Evolutionary conservation across 2,888 invertebrate genomes (phyloP).

Genomic region (Hypomecis punctinalis): DNA sequence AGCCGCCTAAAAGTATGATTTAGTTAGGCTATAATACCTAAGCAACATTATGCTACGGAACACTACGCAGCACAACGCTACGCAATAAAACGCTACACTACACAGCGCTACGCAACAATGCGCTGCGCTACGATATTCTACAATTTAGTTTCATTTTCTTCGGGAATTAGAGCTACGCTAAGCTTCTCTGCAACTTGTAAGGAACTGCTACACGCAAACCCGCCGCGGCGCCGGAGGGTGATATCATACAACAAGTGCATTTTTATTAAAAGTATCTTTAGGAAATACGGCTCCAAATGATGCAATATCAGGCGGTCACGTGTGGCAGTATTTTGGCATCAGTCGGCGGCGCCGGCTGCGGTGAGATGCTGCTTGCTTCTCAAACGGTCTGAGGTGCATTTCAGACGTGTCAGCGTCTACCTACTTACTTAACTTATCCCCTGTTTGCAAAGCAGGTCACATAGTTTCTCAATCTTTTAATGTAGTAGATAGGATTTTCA

Average conservation of each 20-base stretch:
- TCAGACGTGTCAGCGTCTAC: constrained; percentile 14
- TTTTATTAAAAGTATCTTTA: not conserved
- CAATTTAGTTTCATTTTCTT: too few relatives aligned
- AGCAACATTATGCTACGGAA: not conserved
- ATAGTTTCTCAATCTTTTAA: not conserved
- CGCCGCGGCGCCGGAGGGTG: not conserved
- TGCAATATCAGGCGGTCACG: constrained; percentile 68
- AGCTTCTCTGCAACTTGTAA: too few relatives aligned
- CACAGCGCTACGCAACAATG: not conserved
- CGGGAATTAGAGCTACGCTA: too few relatives aligned
- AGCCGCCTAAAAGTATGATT: too few relatives aligned
- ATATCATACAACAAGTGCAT: not conserved
- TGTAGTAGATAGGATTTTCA: not conserved
- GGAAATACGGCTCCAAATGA: constrained; percentile 47
- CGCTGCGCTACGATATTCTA: too few relatives aligned
- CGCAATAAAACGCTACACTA: not conserved
- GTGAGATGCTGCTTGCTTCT: constrained; percentile 47
- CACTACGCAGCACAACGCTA: not conserved
- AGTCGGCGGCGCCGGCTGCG: constrained; percentile 49
- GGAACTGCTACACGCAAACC: too few relatives aligned
- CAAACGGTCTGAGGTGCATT: constrained; percentile 34
- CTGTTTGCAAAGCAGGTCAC: constrained; percentile 1
- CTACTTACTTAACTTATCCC: constrained; percentile 7
- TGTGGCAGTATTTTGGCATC: constrained; percentile 64
- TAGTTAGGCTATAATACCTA: too few relatives aligned